Conservation (phyloP, 2,113 vertebrate genomes). For the Neoarius graeffei region DNA sequence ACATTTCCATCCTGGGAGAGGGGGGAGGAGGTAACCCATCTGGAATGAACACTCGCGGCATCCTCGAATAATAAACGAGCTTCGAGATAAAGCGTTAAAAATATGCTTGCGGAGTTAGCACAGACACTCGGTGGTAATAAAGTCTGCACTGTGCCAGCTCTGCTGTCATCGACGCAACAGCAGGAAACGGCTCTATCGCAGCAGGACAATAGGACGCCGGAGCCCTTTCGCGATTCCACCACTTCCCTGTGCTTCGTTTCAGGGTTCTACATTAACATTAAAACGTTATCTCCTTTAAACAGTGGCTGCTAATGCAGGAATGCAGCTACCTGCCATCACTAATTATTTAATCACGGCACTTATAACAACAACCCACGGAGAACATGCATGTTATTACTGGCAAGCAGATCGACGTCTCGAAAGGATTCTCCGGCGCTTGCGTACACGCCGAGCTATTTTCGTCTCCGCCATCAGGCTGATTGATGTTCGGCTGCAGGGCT, state of each 20-base stretch:
- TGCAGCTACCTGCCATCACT: slow-evolving; percentile 13
- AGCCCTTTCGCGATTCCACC: slow-evolving; percentile 40
- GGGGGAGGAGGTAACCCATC: not conserved
- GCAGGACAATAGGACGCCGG: slow-evolving; percentile 44
- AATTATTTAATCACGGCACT: slow-evolving; percentile 33
- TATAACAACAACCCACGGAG: slow-evolving; percentile 41
- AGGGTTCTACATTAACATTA: too few relatives aligned
- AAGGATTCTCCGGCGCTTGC: slow-evolving; percentile 31
- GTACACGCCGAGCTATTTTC: slow-evolving; percentile 44
- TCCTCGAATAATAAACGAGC: slow-evolving; percentile 1
- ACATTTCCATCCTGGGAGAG: too few relatives aligned
- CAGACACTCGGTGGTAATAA: slow-evolving; percentile 39
- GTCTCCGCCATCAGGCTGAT: slow-evolving; percentile 24
- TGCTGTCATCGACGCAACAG: slow-evolving; percentile 9
- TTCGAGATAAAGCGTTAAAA: not conserved
- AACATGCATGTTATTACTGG: slow-evolving; percentile 33
- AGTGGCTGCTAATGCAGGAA: slow-evolving; percentile 17
- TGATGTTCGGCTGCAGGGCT: slow-evolving; percentile 37
- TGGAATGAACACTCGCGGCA: not conserved
- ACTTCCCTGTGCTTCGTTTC: slow-evolving; percentile 46
- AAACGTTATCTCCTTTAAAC: slow-evolving; percentile 1
- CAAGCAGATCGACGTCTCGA: slow-evolving; percentile 19
- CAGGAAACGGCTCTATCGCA: slow-evolving; percentile 55
- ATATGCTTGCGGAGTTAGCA: slow-evolving; percentile 9
- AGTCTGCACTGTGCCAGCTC: slow-evolving; percentile 35